A percentile compares a stretch with the other conserved stretches of the same genome.
These are phyloP conservation scores for Hybognathus amarus DNA, from an alignment of 2,797 vertebrate genomes.

Conservation along the genomic window DNA sequence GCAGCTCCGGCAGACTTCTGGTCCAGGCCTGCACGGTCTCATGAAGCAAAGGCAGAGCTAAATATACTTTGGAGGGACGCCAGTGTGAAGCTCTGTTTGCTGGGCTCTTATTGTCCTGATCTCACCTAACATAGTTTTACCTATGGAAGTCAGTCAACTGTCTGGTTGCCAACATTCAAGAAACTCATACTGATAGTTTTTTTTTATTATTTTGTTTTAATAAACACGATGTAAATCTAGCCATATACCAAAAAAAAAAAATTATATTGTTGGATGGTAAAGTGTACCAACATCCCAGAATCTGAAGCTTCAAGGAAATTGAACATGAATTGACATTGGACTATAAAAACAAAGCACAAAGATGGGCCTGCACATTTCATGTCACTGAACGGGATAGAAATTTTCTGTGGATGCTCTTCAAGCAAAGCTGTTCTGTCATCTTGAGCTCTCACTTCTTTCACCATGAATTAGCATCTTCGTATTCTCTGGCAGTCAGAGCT, in stretches of 20 bases:
- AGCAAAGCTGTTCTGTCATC: background rate
- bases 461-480: background rate
- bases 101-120: constrained; percentile 68
- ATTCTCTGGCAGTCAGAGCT: constrained; percentile 8
- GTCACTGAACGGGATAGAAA: background rate
- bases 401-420: background rate
- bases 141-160: background rate
- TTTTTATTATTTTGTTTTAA: background rate
- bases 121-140: background rate
- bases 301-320: background rate
- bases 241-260: background rate
- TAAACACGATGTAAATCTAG: background rate
- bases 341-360: background rate
- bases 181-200: no score
- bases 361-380: background rate
- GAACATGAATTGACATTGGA: background rate
- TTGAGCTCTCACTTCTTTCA: background rate
- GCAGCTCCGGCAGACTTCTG: constrained; percentile 20
- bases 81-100: constrained; percentile 74
- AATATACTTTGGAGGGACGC: constrained; percentile 73
- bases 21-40: constrained; percentile 31
- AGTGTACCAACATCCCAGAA: background rate
- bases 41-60: constrained; percentile 70
- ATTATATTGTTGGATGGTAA: background rate
- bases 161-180: background rate